Evolutionary conservation across 2,888 invertebrate genomes (phyloP).

Genomic region (Drosophila neutralis): DNA sequence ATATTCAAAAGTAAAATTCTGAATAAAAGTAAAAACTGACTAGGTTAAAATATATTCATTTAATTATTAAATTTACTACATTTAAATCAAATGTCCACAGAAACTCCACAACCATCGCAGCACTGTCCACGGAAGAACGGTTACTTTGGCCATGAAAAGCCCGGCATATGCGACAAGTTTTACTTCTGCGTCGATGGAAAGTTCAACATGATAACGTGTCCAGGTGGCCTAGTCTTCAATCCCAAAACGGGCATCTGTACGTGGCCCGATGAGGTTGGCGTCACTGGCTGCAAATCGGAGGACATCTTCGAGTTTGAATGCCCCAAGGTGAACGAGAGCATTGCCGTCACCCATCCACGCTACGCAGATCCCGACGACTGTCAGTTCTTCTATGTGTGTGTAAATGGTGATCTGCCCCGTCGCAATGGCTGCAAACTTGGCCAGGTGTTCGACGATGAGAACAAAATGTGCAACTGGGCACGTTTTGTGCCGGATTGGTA

Average conservation of each 20-base stretch:
- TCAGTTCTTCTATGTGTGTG: slow-evolving; percentile 96
- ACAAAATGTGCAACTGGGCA: slow-evolving; percentile 93
- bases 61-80: background rate
- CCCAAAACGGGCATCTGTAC: slow-evolving; percentile 95
- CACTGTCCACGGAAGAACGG: slow-evolving; percentile 94
- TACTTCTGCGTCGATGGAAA: slow-evolving; percentile 95
- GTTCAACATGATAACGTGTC: slow-evolving; percentile 95
- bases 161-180: slow-evolving; percentile 92
- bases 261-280: slow-evolving; percentile 96
- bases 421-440: slow-evolving; percentile 95
- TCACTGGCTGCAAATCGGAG: slow-evolving; percentile 92
- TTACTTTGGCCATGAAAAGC: slow-evolving; percentile 93
- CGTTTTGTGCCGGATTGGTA: slow-evolving; percentile 96
- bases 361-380: slow-evolving; percentile 95
- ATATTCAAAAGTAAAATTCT: too few relatives aligned
- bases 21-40: too few relatives aligned
- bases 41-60: too few relatives aligned
- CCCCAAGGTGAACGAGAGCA: slow-evolving; percentile 90
- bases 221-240: slow-evolving; percentile 94
- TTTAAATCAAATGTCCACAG: slow-evolving; percentile 85
- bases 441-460: slow-evolving; percentile 93
- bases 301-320: slow-evolving; percentile 94
- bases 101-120: slow-evolving; percentile 89
- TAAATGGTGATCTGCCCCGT: slow-evolving; percentile 93
- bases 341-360: slow-evolving; percentile 92